Evolutionary conservation across 2,113 vertebrate genomes (phyloP), one percentile per base, ranked within the genome.

Genomic region (Pituophis catenifer): DNA sequence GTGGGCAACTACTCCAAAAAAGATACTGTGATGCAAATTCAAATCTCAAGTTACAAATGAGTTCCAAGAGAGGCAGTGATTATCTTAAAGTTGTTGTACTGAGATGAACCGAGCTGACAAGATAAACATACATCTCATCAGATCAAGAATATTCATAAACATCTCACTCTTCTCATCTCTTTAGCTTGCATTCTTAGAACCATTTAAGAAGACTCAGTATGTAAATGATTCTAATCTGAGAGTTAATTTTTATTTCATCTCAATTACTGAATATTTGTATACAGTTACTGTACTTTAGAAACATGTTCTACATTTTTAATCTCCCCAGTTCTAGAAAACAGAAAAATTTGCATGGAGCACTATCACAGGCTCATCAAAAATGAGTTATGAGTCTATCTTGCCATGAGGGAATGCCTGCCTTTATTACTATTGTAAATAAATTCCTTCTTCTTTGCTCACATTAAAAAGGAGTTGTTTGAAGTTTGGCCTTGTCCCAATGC

Each of bases 161-260:
- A 89, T 13, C 15, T 90, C 91, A 62, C 91, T 94, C 94, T 93
- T 94, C 62, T 93, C 88, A 57, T 95, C 9, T 92, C n/a, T 87
- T 94, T 93, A 93, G 44, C 91, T 92, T 89, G n/a, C 33, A 88
- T 90, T 94, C 94, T 53, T 8, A 95, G 89, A 9, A 93, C 8
- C 94, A 94, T 55, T 38, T 17, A 93, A 89, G 65, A 90, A 91
- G 52, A 65, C 93, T 89, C 17, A 94, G 94, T 94, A 96, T 96
- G 94, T 90, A 94, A 92, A 96, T 94, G 81, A 92, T 59, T 85
- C 58, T 96, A 94, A 94, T 91, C 50, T 87, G 93, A 87, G 81
- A 96, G 92, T 95, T 97, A 95, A 94, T 96, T 94, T 89, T 86
- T 92, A 55, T 89, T 97, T 94, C 29, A 59, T 92, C 29, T 33